Evolutionary conservation across 2,797 vertebrate genomes (phyloP).

Genomic region (Melanotaenia maccullochi): DNA sequence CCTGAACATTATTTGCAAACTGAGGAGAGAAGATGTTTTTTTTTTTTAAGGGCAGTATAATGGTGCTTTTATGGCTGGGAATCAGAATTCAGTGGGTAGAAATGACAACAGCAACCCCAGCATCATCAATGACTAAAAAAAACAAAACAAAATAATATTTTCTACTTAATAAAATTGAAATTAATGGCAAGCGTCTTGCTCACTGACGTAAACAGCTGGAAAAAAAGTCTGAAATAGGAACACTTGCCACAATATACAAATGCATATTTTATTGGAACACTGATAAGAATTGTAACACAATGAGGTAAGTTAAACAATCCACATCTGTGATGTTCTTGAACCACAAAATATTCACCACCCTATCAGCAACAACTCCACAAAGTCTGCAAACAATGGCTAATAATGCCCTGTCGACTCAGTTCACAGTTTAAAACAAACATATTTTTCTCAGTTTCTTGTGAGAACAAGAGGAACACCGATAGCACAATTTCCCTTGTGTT

Average conservation of each 20-base stretch:
- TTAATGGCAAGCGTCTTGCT: background rate
- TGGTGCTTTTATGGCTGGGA: too few species aligned
- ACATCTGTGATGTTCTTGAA: conserved; percentile 80
- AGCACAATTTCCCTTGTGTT: conserved; percentile 50
- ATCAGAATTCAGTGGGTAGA: background rate
- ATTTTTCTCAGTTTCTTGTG: conserved; percentile 49
- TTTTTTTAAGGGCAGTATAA: background rate
- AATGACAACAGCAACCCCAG: background rate
- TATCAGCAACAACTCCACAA: conserved; percentile 72
- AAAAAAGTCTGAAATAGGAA: conserved; percentile 2
- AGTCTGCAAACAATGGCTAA: conserved; percentile 64
- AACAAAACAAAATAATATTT: background rate
- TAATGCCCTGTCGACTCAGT: conserved; percentile 50
- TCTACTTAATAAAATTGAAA: background rate
- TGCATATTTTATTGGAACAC: conserved; percentile 92
- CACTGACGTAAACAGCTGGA: background rate
- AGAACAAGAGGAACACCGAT: conserved; percentile 58
- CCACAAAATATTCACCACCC: conserved; percentile 76
- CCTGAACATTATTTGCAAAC: background rate
- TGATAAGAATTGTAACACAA: conserved; percentile 91
- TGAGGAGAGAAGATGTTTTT: too few species aligned
- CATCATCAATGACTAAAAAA: background rate
- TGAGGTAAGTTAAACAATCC: conserved; percentile 95
- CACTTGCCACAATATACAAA: conserved; percentile 79
- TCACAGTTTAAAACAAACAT: conserved; percentile 74